These are phyloP conservation scores for Mythimna loreyi DNA, from an alignment of 2,888 invertebrate species.

Conservation along the genomic window DNA sequence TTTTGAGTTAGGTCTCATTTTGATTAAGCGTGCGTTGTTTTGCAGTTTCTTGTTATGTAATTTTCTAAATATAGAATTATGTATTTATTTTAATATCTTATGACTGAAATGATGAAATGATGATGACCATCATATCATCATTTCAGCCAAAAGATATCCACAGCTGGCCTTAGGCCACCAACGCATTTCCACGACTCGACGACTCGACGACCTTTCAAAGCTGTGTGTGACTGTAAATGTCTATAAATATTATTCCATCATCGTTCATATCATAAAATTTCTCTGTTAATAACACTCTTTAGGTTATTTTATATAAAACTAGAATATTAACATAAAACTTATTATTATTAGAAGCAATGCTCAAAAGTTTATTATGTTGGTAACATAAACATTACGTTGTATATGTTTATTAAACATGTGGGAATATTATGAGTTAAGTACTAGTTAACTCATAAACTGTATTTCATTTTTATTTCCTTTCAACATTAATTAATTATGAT, in stretches of 20 bases:
- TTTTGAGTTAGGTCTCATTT: too few species aligned
- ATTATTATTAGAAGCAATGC: slow-evolving; percentile 21
- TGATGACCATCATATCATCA: too few species aligned
- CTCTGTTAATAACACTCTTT: slow-evolving; percentile 1
- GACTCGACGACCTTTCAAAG: too few species aligned
- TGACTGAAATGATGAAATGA: too few species aligned
- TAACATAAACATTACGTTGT: slow-evolving; percentile 25
- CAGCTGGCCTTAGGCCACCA: too few species aligned
- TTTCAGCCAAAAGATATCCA: too few species aligned
- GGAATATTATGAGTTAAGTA: slow-evolving; percentile 16
- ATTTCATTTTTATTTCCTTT: background rate
- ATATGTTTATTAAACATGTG: slow-evolving; percentile 41
- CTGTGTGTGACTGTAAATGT: background rate
- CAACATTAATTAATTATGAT: background rate
- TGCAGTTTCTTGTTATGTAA: background rate
- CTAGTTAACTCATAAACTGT: slow-evolving; percentile 27
- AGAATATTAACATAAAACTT: background rate
- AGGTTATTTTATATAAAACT: background rate
- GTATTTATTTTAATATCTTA: background rate
- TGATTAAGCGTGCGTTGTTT: too few species aligned
- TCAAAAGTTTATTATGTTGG: slow-evolving; percentile 23
- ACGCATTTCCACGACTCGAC: too few species aligned
- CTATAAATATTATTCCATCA: background rate
- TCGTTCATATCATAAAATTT: background rate
- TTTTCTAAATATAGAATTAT: background rate